Conservation (phyloP, 1,140 invertebrate species). For the Cylas formicarius region DNA sequence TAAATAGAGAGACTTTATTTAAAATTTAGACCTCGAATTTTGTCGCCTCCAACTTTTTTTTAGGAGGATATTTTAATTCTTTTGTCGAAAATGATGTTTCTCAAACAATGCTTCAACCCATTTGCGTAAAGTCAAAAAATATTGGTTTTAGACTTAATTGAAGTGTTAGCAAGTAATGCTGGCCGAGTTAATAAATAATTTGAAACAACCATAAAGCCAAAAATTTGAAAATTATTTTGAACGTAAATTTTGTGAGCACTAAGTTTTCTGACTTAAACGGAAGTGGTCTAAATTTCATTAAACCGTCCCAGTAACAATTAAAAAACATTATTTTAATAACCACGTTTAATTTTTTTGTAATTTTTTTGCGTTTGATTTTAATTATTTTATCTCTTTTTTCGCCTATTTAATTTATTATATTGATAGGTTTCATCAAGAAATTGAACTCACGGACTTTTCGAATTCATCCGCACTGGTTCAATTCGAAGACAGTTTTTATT, state of each 20-base stretch:
- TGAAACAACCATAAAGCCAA: not conserved
- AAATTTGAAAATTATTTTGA: not conserved
- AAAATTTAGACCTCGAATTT: too few species aligned
- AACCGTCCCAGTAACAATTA: not conserved
- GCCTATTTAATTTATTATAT: conserved; percentile 4
- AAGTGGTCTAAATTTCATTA: conserved; percentile 3
- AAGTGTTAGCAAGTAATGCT: not conserved
- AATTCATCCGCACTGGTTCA: conserved; percentile 11
- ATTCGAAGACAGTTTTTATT: conserved; percentile 13
- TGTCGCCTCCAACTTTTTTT: not conserved
- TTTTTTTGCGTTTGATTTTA: not conserved
- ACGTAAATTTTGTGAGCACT: conserved; percentile 1
- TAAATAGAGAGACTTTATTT: too few species aligned
- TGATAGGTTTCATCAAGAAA: conserved; percentile 14
- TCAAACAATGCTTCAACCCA: too few species aligned
- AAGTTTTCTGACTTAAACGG: conserved; percentile 2
- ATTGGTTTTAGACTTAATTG: too few species aligned
- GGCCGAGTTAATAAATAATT: not conserved
- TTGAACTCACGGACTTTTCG: conserved; percentile 6
- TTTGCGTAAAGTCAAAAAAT: too few species aligned
- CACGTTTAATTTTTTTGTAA: conserved; percentile 2
- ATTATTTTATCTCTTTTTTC: conserved; percentile 3
- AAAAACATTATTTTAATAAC: not conserved
- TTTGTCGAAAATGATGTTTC: conserved; percentile 10
- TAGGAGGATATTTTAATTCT: not conserved